These are phyloP conservation scores for Hydropsyche tenuis DNA, from an alignment of 1,140 invertebrate species.

Conservation along the genomic window DNA sequence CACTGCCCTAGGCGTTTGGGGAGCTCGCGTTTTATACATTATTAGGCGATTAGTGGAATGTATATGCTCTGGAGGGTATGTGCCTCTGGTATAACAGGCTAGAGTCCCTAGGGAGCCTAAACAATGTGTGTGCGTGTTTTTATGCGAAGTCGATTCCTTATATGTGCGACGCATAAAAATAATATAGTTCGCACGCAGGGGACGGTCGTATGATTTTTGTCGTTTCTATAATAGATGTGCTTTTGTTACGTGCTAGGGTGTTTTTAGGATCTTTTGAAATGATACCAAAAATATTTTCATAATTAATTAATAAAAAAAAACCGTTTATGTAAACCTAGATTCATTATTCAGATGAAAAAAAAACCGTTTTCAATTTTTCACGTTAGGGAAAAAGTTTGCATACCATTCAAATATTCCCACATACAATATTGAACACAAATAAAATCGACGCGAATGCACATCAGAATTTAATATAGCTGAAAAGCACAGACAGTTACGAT, in stretches of 20 bases:
- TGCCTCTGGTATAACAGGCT: background rate
- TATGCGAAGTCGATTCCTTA: too few species aligned
- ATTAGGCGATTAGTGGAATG: slow-evolving; percentile 44
- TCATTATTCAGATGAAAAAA: background rate
- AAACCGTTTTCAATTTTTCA: background rate
- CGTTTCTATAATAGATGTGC: too few species aligned
- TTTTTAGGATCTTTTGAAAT: too few species aligned
- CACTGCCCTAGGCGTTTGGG: slow-evolving; percentile 28
- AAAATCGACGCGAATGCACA: background rate
- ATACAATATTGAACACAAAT: background rate
- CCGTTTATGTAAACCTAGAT: too few species aligned
- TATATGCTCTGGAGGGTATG: background rate
- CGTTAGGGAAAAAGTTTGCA: background rate
- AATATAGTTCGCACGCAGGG: too few species aligned
- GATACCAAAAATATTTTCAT: too few species aligned
- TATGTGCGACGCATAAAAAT: too few species aligned
- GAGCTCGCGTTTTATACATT: slow-evolving; percentile 42
- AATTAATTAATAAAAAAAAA: too few species aligned
- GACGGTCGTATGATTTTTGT: too few species aligned
- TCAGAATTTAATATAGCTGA: slow-evolving; percentile 13
- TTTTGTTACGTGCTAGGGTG: too few species aligned
- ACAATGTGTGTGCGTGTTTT: background rate
- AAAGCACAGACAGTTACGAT: background rate
- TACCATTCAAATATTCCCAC: background rate
- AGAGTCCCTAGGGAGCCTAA: background rate